Base-by-base conservation (phyloP, 2,888 invertebrate genomes). In the Diaperis boleti region DNA sequence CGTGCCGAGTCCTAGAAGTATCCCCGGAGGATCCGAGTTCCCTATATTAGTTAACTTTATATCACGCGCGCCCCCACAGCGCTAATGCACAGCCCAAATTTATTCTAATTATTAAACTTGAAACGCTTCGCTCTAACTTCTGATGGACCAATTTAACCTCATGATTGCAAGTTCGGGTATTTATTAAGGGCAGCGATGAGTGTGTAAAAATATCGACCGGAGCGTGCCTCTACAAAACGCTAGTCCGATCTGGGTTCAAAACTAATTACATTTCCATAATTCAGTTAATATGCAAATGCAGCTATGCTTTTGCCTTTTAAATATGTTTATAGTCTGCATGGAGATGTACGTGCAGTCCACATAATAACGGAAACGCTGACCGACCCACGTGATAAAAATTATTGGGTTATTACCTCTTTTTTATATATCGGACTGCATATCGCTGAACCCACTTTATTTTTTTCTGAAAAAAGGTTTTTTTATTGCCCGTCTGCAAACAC, bases 231-330 rank as follows among this genome's bases (percentile, higher is more conserved):
- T 33, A 35, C 41, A 49, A 59, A 59, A 50, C 44, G 41, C 59
- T 42, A 50, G 41, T 18, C 49, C 50, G 61, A 57, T 29, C 22
- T 49, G 50, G 26, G 56, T 56, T 44, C 20, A 29, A 64, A 60
- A 62, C 72, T 82, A 82, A 82, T 82, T 82, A 78, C 81, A 81
- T 81, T 81, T 81, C 81, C 82, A 82, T 82, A 82, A 81, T 80
- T 80, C 77, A 76, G 79, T 82, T 82, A 82, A 82, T 80, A 82
- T 82, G 82, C 78, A 82, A 81, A 82, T 82, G 71, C 67, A 68
- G 69, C 68, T 67, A 71, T 72, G 76, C 76, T 78, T 72, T 76
- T 77, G 76, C 77, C 78, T 78, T 80, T 79, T 79, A 78, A 74
- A 73, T 72, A 71, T 71, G 70, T 69, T 71, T 55, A 56, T 62